A percentile compares a stretch with the other conserved stretches of the same genome.
Evolutionary conservation across 2,888 invertebrate species (phyloP).

Genomic region (Alviniconcha strummeri): DNA sequence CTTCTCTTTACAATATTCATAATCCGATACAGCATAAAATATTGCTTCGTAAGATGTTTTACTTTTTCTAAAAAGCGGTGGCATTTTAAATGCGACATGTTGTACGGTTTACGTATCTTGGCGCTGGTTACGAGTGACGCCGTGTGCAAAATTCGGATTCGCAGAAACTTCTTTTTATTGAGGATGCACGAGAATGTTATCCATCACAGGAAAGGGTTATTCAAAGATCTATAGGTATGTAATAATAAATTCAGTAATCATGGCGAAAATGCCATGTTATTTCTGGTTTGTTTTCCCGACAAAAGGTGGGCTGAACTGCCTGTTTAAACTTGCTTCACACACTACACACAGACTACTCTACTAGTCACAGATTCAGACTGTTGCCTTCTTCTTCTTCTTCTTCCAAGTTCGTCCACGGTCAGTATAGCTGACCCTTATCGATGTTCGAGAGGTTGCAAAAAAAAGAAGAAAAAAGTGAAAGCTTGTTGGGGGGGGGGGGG

Average conservation of each 20-base stretch:
- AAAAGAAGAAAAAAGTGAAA: no score
- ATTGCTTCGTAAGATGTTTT: not conserved
- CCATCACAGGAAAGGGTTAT: slow-evolving; percentile 29
- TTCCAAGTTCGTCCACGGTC: no score
- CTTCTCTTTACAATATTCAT: not conserved
- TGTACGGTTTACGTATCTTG: not conserved
- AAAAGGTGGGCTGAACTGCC: not conserved
- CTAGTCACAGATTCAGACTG: no score
- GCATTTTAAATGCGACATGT: slow-evolving; percentile 11
- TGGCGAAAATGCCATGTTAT: no score
- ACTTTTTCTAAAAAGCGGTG: not conserved
- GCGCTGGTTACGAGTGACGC: slow-evolving; percentile 27
- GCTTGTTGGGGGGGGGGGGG: no score
- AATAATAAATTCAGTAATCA: no score
- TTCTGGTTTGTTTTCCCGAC: no score
- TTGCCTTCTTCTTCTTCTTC: no score
- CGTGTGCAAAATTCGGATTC: not conserved
- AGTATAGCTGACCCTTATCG: no score
- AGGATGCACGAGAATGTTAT: slow-evolving; percentile 8
- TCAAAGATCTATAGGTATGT: slow-evolving; percentile 33
- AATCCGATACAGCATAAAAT: not conserved
- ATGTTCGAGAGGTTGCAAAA: no score
- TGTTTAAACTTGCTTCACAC: not conserved
- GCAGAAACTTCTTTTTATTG: not conserved
- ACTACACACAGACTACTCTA: not conserved